phyloP scores from a whole-genome alignment of 2,113 vertebrate genomes.

The Anhinga rufa region DNA sequence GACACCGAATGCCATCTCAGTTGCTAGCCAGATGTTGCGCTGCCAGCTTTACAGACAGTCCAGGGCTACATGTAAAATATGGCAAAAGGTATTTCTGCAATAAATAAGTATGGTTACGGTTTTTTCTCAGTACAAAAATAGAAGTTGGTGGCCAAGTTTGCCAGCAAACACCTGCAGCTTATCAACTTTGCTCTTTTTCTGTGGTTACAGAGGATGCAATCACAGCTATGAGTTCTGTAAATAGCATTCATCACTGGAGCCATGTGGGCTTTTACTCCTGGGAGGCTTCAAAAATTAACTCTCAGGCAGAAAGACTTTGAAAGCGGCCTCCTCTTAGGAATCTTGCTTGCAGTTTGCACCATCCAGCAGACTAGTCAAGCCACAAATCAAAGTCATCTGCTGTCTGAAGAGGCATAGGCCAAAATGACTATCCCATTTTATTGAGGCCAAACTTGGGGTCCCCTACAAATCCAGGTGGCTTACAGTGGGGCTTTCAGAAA shows the following conservation, averaged over 20 bases:
- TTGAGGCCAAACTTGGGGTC: background rate
- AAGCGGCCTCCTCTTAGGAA: background rate
- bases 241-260: background rate
- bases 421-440: background rate
- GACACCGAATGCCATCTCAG: background rate
- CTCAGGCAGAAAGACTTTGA: background rate
- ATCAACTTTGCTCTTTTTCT: background rate
- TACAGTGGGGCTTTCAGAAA: background rate
- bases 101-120: background rate
- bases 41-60: background rate
- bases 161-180: background rate
- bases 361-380: background rate
- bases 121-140: background rate
- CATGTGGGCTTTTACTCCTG: background rate
- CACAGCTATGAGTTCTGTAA: background rate
- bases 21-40: background rate
- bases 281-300: background rate
- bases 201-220: background rate
- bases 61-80: background rate
- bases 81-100: background rate
- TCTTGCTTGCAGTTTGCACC: background rate
- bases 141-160: background rate
- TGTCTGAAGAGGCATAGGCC: background rate
- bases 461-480: background rate
- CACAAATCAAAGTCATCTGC: background rate